phyloP scores from a whole-genome alignment of 2,113 vertebrate species.

The Cathartes aura region DNA sequence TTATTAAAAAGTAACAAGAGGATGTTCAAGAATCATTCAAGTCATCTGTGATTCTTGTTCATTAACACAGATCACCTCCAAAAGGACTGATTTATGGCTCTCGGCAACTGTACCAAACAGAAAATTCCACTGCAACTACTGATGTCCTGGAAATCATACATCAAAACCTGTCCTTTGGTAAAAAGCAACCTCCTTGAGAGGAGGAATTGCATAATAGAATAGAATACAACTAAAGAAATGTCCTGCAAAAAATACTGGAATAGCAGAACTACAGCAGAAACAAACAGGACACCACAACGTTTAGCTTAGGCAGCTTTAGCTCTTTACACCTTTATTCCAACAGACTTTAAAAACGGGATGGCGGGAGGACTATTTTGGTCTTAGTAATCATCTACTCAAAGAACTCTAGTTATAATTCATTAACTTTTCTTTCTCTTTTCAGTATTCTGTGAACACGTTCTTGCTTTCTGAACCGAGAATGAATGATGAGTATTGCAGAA shows the following conservation, averaged over 20 bases:
- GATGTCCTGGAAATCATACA: neutral
- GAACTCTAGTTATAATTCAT: neutral
- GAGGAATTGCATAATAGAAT: neutral
- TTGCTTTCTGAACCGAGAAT: neutral
- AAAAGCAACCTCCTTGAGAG: neutral
- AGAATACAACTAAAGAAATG: neutral
- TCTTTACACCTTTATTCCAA: neutral
- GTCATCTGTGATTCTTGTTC: neutral
- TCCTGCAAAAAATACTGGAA: neutral
- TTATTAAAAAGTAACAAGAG: neutral
- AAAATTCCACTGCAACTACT: neutral
- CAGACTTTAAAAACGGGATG: neutral
- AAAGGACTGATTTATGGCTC: neutral
- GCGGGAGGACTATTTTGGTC: neutral
- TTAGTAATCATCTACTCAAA: neutral
- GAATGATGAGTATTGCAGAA: neutral
- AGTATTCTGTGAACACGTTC: neutral
- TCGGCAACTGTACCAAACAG: neutral
- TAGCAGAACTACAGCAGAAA: neutral
- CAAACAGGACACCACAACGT: neutral
- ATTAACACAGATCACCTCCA: neutral
- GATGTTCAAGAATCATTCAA: neutral
- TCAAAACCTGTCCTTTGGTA: neutral
- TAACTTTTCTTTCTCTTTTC: neutral
- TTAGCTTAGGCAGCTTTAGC: neutral